Evolutionary conservation across 2,888 invertebrate species (phyloP), one percentile per base, ranked within the genome.

Genomic region (Tricholauxania praeusta): DNA sequence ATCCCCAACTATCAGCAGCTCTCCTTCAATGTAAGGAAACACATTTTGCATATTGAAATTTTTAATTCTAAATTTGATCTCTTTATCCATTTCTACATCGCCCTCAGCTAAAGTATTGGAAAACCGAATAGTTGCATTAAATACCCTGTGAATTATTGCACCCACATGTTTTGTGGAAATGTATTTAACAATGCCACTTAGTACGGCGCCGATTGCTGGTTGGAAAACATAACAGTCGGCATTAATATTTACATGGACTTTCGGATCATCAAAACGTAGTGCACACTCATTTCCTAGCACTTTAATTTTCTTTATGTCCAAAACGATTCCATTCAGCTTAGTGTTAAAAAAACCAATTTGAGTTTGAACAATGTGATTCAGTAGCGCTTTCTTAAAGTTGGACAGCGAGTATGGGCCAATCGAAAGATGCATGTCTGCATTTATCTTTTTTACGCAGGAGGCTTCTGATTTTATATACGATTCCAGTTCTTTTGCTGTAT

Each of bases 221-320:
- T 89, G 88, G 78, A 93, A 93, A 19, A 93, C 81, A 81, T 90
- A 92, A 82, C 91, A 92, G 79, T 92, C 90, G 0, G 90, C 91
- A 79, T 89, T 86, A 4, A 93, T 85, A 77, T 91, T 87, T 48
- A 92, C 77, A 80, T 92, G 92, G 75, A 92, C 86, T 55, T 86
- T 89, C 47, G 89, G 89, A 73, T 89, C 88, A 76, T 92, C 91
- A 57, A 89, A 84, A 12, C 90, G 85, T 59, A 91, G 85, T 3
- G 84, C 84, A 6, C 90, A 91, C 3, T 85, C 75, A 3, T 86
- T 79, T 1, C 88, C 88, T 6, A 90, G 73, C 2, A 92, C 80
- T 82, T 90, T 91, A 5, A 92, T 88, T 76, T 91, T 91, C 77
- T 89, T 88, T 77, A 91, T 91, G 19, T 91, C 90, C 19, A 92